Percentiles rank a stretch among this genome's conserved stretches.
Conservation (phyloP, 2,888 invertebrate genomes). For the Lasioglossum pauxillum region DNA sequence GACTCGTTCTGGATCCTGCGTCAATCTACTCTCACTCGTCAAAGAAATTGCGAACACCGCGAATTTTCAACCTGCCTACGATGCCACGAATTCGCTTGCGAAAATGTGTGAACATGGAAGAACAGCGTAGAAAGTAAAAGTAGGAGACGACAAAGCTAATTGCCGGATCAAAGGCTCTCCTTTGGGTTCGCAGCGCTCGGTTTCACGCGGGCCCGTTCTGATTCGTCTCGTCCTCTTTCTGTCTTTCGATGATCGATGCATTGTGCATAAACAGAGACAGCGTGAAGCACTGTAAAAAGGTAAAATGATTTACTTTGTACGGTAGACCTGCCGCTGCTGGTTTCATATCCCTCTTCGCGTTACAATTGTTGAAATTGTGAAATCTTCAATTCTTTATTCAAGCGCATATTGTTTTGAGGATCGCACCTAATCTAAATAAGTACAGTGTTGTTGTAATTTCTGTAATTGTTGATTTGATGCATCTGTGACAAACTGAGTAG, state of each 20-base stretch:
- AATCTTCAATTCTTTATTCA: no score
- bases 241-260: not conserved
- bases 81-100: not conserved
- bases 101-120: not conserved
- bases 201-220: not conserved
- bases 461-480: no score
- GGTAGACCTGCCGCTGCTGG: not conserved
- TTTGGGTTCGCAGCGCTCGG: not conserved
- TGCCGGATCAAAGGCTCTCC: constrained; percentile 66
- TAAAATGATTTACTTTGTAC: not conserved
- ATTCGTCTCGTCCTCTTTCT: not conserved
- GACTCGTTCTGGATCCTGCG: constrained; percentile 17
- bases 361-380: not conserved
- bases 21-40: not conserved
- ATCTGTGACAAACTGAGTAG: no score
- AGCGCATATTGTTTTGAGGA: no score
- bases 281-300: not conserved
- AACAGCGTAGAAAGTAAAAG: not conserved
- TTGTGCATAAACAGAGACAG: not conserved
- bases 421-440: no score
- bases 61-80: not conserved
- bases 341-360: not conserved
- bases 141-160: constrained; percentile 58
- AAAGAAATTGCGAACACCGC: constrained; percentile 1
- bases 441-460: no score